These are phyloP conservation scores for Ladona fulva DNA, from an alignment of 1,140 invertebrate genomes.

Conservation along the genomic window DNA sequence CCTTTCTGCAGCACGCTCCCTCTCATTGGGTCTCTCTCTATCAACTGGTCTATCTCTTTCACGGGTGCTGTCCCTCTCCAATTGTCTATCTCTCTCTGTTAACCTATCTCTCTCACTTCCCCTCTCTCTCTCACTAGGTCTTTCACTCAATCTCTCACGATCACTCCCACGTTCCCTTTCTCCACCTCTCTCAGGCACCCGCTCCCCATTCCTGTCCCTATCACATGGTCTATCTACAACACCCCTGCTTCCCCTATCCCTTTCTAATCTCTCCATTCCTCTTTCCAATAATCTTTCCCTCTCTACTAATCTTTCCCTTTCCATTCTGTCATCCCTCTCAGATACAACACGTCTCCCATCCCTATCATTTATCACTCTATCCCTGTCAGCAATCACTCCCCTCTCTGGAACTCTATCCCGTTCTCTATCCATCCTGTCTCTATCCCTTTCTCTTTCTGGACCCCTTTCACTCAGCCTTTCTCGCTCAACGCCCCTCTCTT, in stretches of 20 bases:
- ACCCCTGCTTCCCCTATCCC: conserved; percentile 26
- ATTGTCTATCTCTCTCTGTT: conserved; percentile 21
- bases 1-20: conserved; percentile 9
- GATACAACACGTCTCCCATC: neutral
- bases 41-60: conserved; percentile 13
- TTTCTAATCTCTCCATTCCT: no score
- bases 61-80: conserved; percentile 17
- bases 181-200: conserved; percentile 14
- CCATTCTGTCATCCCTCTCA: neutral
- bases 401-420: neutral
- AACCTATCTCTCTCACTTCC: conserved; percentile 26
- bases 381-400: neutral
- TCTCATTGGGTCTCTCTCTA: conserved; percentile 25
- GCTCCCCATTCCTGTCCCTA: conserved; percentile 18
- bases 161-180: conserved; percentile 20
- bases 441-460: no score
- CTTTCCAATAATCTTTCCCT: neutral
- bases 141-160: conserved; percentile 14
- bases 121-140: conserved; percentile 23
- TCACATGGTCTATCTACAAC: conserved; percentile 25
- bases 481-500: neutral
- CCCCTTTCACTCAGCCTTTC: neutral
- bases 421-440: neutral
- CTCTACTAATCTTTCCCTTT: neutral
- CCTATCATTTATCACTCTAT: no score